phyloP scores from a whole-genome alignment of 2,888 invertebrate species.

The Agriotes lineatus region DNA sequence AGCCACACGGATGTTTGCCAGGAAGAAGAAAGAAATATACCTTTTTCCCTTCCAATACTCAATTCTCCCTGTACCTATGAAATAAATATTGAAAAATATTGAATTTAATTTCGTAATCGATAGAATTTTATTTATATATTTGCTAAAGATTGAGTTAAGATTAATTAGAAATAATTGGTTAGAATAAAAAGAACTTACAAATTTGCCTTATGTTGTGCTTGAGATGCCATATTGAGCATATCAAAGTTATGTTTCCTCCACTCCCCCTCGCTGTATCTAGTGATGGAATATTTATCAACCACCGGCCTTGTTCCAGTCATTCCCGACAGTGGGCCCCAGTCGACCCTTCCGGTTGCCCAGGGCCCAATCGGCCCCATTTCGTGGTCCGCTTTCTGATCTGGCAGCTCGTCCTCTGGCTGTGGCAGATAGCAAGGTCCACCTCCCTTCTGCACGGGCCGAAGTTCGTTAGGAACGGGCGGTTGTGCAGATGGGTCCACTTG shows the following conservation, averaged over 20 bases:
- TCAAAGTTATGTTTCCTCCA: constrained; percentile 71
- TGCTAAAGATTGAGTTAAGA: no score
- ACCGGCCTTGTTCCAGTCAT: constrained; percentile 81
- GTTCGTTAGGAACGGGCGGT: constrained; percentile 40
- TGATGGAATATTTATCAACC: constrained; percentile 81
- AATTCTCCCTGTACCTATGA: no score
- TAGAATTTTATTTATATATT: no score
- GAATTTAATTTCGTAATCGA: no score
- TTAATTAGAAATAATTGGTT: no score
- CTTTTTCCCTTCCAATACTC: no score
- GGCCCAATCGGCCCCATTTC: constrained; percentile 72
- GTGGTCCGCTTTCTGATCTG: constrained; percentile 57
- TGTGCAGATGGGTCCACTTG: constrained; percentile 31
- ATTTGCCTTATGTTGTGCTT: constrained; percentile 59
- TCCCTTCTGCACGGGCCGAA: constrained; percentile 29
- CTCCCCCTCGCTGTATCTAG: constrained; percentile 79
- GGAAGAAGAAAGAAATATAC: no score
- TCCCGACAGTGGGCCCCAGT: constrained; percentile 78
- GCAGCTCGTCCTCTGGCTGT: constrained; percentile 68
- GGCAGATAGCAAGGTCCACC: constrained; percentile 70
- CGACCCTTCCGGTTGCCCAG: constrained; percentile 79
- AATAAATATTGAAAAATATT: no score
- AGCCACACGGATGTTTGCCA: no score
- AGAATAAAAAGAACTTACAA: constrained; percentile 57
- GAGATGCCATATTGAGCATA: constrained; percentile 58